Evolutionary conservation across 2,888 invertebrate species (phyloP).

Genomic region (Lepidonotus clava): DNA sequence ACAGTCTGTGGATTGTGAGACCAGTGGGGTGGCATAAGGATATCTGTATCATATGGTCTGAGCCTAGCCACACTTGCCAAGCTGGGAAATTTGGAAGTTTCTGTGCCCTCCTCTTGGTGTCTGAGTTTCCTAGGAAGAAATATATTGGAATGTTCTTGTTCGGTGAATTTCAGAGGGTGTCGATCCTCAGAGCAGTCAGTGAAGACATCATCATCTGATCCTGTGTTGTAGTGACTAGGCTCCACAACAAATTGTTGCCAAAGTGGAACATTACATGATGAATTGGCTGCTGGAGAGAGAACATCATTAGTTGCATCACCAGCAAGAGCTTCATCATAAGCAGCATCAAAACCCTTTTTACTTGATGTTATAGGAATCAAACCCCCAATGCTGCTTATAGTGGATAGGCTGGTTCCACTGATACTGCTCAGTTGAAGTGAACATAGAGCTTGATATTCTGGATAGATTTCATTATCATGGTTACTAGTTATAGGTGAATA

Average conservation of each 20-base stretch:
- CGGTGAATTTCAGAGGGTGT: not conserved
- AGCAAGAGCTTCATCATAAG: not conserved
- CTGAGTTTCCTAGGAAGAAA: no score
- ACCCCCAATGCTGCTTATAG: not conserved
- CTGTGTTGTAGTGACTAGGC: no score
- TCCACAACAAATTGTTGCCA: not conserved
- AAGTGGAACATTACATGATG: not conserved
- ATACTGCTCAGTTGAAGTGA: no score
- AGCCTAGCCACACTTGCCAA: no score
- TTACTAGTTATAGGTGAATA: not conserved
- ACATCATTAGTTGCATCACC: not conserved
- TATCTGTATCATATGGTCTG: no score
- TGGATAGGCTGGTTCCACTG: not conserved
- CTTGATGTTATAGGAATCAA: not conserved
- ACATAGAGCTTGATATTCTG: not conserved
- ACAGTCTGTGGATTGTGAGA: not conserved
- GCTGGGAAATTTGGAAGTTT: no score
- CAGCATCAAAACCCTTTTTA: not conserved
- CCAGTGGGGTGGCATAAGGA: not conserved
- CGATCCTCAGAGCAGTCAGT: slow-evolving; percentile 19
- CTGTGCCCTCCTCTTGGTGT: no score
- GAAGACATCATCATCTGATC: not conserved
- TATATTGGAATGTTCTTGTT: no score
- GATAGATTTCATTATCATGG: not conserved
- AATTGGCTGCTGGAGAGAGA: not conserved